Evolutionary conservation across 2,888 invertebrate species (phyloP).

Genomic region (Aphidoletes aphidimyza): DNA sequence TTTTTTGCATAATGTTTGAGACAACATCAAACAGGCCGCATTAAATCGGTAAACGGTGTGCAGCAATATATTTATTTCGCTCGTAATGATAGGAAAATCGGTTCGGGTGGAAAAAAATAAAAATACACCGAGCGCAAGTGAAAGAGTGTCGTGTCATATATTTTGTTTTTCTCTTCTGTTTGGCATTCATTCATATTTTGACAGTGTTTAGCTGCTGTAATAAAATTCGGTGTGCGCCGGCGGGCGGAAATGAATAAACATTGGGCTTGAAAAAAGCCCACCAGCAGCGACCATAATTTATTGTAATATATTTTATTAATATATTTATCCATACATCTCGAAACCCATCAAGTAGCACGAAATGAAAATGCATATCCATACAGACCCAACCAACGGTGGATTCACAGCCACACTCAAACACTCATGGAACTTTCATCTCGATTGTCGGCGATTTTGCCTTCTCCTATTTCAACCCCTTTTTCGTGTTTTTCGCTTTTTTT

Average conservation of each 20-base stretch:
- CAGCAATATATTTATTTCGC: constrained; percentile 4
- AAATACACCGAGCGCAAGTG: too few relatives aligned
- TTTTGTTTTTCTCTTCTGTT: constrained; percentile 24
- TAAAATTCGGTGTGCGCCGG: background rate
- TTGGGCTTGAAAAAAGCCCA: background rate
- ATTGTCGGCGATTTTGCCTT: background rate
- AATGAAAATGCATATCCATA: background rate
- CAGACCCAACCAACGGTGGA: too few relatives aligned
- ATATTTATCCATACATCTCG: constrained; percentile 28
- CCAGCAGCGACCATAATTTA: constrained; percentile 39
- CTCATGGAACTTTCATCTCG: constrained; percentile 13
- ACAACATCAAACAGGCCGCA: constrained; percentile 35
- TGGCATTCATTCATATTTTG: constrained; percentile 9
- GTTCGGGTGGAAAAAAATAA: too few relatives aligned
- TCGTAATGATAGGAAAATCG: background rate
- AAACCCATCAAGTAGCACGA: constrained; percentile 3
- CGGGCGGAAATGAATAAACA: constrained; percentile 42
- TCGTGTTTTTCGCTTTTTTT: background rate
- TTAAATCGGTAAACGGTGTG: background rate
- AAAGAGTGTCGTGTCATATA: background rate
- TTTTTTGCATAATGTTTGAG: background rate
- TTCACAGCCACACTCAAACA: too few relatives aligned
- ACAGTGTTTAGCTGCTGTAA: background rate
- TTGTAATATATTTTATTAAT: constrained; percentile 51
- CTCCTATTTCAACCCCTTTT: constrained; percentile 15